Conservation (phyloP, 2,797 vertebrate species). For the Ctenopoma kingsleyae region DNA sequence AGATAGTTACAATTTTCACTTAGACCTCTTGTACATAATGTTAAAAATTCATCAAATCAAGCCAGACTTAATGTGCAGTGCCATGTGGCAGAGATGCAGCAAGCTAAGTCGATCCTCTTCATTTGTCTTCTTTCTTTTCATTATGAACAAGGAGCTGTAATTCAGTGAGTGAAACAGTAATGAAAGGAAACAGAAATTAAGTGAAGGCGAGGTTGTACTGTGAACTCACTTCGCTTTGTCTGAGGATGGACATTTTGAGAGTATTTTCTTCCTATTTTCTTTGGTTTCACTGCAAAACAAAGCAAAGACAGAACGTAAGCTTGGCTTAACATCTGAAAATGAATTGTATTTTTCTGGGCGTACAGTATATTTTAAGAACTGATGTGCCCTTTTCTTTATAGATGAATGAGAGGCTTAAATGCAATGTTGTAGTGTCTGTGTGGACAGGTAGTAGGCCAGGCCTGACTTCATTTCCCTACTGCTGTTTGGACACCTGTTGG, state of each 20-base stretch:
- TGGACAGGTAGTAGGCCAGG: conserved; percentile 50
- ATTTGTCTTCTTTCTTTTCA: conserved; percentile 10
- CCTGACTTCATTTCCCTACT: conserved; percentile 41
- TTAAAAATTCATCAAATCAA: conserved; percentile 15
- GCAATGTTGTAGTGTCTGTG: conserved; percentile 43
- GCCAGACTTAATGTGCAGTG: conserved; percentile 1
- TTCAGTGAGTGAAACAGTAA: background rate
- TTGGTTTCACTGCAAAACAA: conserved; percentile 86
- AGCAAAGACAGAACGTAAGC: conserved; percentile 14
- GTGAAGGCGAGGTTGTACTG: conserved; percentile 13
- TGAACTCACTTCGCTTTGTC: conserved; percentile 85
- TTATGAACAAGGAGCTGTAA: background rate
- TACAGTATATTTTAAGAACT: background rate
- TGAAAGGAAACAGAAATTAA: conserved; percentile 16
- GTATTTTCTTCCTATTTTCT: conserved; percentile 88
- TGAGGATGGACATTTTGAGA: conserved; percentile 79
- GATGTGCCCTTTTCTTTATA: conserved; percentile 60
- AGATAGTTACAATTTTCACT: conserved; percentile 39
- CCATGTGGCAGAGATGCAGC: background rate
- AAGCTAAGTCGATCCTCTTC: background rate
- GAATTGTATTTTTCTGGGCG: conserved; percentile 15
- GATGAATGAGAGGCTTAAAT: conserved; percentile 38
- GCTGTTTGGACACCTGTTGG: conserved; percentile 77
- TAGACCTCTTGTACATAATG: conserved; percentile 4
- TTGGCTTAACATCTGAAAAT: conserved; percentile 24